Base-by-base conservation (phyloP, 2,888 invertebrate genomes). In the Limnephilus rhombicus region DNA sequence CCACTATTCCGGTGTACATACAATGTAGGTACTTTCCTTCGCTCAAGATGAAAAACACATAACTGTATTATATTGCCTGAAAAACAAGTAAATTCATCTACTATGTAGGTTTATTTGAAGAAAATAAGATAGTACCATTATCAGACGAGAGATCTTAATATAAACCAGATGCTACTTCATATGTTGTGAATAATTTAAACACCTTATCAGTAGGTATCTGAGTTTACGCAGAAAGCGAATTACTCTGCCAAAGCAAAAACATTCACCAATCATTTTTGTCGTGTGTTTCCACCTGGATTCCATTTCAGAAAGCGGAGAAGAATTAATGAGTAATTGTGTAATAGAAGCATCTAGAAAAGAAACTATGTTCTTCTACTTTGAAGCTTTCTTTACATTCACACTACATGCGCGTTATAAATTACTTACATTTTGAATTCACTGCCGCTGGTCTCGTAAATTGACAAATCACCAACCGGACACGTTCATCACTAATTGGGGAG, bases 371-470 rank as follows among this genome's bases (percentile, higher is more conserved):
- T 86, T 29, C 45, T 68, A 85, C 41, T 31, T 45, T 7, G 41
- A 15, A 86, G 29, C 86, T 29, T n/a, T 45, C 86, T 15, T 37
- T 29, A 41, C 41, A 45, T 86, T 86, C 13, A 24, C 1, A n/a
- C 37, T 86, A 29, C 86, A 86, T 86, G 86, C 86, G 37, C 86
- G 24, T 83, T 24, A 37, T 24, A n/a, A 86, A n/a, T 37, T 86
- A 86, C 86, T 86, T 49, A 86, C 86, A 86, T 86, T 49, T 86
- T 86, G 86, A 86, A 41, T 12, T 86, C 29, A 86, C 86, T n/a
- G 86, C 86, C 49, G 45, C 24, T 45, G 86, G 29, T 86, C 86
- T 37, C 29, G 41, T 49, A 49, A 86, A 86, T 49, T 68, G 24
- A 29, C 45, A 45, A 86, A 45, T 86, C 86, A 86, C 86, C 86